phyloP scores from a whole-genome alignment of 1,140 invertebrate genomes.

The Nasonia vitripennis region DNA sequence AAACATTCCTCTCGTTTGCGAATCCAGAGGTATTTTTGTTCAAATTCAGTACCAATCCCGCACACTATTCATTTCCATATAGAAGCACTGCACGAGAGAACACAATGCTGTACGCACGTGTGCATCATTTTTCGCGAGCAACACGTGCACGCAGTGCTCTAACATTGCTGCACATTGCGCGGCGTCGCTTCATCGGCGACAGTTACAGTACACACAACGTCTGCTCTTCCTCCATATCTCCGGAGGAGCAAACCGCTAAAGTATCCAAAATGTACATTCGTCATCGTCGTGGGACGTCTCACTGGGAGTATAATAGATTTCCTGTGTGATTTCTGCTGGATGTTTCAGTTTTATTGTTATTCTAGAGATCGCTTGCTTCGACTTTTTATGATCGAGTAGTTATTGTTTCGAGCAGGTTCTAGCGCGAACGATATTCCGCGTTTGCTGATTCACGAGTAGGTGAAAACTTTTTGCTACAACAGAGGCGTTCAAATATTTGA shows the following conservation, averaged over 20 bases:
- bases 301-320: background rate
- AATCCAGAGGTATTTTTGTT: too few species aligned
- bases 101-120: background rate
- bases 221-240: background rate
- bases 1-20: too few species aligned
- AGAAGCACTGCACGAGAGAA: too few species aligned
- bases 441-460: background rate
- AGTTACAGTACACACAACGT: background rate
- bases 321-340: background rate
- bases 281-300: background rate
- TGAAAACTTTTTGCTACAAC: background rate
- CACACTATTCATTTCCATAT: background rate
- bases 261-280: constrained; percentile 4
- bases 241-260: constrained; percentile 31
- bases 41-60: background rate
- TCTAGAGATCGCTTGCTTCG: background rate
- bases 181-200: background rate
- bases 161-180: background rate
- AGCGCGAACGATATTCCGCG: background rate
- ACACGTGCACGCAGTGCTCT: background rate
- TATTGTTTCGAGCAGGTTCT: background rate
- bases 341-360: background rate
- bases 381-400: background rate
- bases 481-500: background rate
- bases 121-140: background rate